phyloP scores from a whole-genome alignment of 2,113 vertebrate species.

The Scophthalmus maximus region DNA sequence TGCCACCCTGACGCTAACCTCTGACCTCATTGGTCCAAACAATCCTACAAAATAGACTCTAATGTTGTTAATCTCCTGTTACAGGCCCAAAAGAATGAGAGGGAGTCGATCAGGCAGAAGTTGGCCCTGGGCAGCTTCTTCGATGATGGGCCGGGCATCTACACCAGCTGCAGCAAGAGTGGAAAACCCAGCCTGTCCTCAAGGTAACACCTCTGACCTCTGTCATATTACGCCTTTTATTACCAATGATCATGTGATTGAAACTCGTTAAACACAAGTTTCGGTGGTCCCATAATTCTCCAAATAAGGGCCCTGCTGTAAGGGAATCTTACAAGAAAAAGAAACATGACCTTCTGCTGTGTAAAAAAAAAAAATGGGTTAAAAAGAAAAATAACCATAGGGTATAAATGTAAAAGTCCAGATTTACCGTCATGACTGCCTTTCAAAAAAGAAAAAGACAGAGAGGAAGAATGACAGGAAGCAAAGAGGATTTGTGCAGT shows the following conservation, averaged over 20 bases:
- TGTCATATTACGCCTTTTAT: not conserved
- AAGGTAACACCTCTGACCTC: slow-evolving; percentile 82
- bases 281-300: not conserved
- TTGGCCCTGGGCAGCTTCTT: slow-evolving; percentile 99
- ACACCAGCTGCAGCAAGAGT: slow-evolving; percentile 97
- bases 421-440: not conserved
- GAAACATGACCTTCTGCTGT: no score
- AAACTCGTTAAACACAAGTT: slow-evolving; percentile 1
- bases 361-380: not conserved
- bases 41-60: not conserved
- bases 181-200: slow-evolving; percentile 99
- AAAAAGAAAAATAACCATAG: not conserved
- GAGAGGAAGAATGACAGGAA: slow-evolving; percentile 12
- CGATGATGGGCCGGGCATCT: slow-evolving; percentile 97
- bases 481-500: not conserved
- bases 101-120: slow-evolving; percentile 99
- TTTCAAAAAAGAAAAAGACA: not conserved
- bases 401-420: not conserved
- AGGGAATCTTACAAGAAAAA: not conserved
- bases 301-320: not conserved
- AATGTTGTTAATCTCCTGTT: slow-evolving; percentile 19
- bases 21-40: not conserved
- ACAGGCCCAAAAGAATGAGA: slow-evolving; percentile 99
- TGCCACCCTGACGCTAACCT: not conserved
- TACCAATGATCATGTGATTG: slow-evolving; percentile 8